phyloP scores from a whole-genome alignment of 2,888 invertebrate species.

The Smittia aterrima region DNA sequence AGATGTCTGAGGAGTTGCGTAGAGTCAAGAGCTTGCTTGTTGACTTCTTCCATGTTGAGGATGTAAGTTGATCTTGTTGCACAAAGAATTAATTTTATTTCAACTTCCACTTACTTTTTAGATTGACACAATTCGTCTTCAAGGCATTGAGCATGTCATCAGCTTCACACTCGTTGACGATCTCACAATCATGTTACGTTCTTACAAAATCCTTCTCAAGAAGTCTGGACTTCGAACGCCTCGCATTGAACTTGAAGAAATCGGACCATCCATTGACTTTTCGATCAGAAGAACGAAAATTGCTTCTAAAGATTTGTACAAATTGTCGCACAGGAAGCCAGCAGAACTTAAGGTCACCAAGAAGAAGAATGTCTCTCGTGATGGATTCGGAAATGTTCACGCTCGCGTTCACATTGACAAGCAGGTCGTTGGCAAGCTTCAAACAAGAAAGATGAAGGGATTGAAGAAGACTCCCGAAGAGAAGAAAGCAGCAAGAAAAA shows the following conservation, averaged over 20 bases:
- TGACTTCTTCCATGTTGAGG: constrained; percentile 89
- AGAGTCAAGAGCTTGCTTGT: constrained; percentile 83
- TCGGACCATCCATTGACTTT: constrained; percentile 90
- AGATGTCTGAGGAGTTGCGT: constrained; percentile 73
- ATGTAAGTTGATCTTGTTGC: constrained; percentile 48
- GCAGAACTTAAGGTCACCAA: constrained; percentile 73
- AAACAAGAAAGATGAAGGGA: constrained; percentile 90
- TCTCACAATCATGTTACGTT: constrained; percentile 74
- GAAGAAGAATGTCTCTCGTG: constrained; percentile 87
- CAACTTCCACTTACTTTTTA: neutral
- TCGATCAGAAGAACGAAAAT: constrained; percentile 79
- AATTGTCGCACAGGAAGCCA: constrained; percentile 76
- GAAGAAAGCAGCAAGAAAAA: constrained; percentile 54
- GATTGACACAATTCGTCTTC: constrained; percentile 74
- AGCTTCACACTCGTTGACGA: constrained; percentile 81
- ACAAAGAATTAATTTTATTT: neutral
- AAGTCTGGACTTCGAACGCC: constrained; percentile 89
- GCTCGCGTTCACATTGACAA: constrained; percentile 92
- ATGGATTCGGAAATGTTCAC: constrained; percentile 83
- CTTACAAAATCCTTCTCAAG: constrained; percentile 77
- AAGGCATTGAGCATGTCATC: constrained; percentile 91
- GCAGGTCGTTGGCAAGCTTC: constrained; percentile 80
- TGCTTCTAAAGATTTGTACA: constrained; percentile 85
- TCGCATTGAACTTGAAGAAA: constrained; percentile 87
- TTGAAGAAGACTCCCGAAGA: constrained; percentile 72